phyloP scores from a whole-genome alignment of 1,140 invertebrate genomes.

The Orius laevigatus region DNA sequence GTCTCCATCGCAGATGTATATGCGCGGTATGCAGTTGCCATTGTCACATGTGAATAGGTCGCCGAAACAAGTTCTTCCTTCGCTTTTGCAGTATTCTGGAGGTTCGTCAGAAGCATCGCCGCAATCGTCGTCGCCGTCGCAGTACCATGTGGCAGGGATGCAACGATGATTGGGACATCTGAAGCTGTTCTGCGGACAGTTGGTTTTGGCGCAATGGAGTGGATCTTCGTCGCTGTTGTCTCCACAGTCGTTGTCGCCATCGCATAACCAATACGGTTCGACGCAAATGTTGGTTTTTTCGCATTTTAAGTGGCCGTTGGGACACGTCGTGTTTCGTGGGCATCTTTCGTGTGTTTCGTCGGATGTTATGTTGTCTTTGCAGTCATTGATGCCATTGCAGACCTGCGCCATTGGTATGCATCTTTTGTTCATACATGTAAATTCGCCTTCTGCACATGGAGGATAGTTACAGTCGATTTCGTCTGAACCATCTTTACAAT shows the following conservation, averaged over 20 bases:
- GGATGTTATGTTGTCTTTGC: constrained; percentile 80
- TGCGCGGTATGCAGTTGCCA: constrained; percentile 88
- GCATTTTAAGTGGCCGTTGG: constrained; percentile 73
- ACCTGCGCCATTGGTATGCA: constrained; percentile 77
- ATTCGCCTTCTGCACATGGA: constrained; percentile 77
- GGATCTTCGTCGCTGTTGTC: constrained; percentile 91
- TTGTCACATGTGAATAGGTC: constrained; percentile 93
- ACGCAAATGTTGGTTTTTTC: constrained; percentile 89
- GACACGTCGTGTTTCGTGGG: constrained; percentile 71
- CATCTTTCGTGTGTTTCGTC: constrained; percentile 80
- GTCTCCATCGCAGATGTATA: constrained; percentile 94
- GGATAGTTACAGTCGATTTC: constrained; percentile 84
- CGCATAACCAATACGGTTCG: constrained; percentile 87
- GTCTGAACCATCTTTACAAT: constrained; percentile 85
- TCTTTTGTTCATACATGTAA: constrained; percentile 79
- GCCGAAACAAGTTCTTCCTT: constrained; percentile 87
- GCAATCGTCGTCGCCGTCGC: constrained; percentile 80
- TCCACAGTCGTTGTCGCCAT: constrained; percentile 88
- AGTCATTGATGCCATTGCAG: constrained; percentile 87
- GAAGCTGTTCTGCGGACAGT: constrained; percentile 83
- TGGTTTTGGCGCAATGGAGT: constrained; percentile 68
- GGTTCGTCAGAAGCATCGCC: constrained; percentile 79
- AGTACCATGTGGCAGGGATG: constrained; percentile 84
- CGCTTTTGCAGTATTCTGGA: constrained; percentile 78
- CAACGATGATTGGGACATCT: constrained; percentile 72